Evolutionary conservation across 2,113 vertebrate genomes (phyloP).

Genomic region (Accipiter virgatus): DNA sequence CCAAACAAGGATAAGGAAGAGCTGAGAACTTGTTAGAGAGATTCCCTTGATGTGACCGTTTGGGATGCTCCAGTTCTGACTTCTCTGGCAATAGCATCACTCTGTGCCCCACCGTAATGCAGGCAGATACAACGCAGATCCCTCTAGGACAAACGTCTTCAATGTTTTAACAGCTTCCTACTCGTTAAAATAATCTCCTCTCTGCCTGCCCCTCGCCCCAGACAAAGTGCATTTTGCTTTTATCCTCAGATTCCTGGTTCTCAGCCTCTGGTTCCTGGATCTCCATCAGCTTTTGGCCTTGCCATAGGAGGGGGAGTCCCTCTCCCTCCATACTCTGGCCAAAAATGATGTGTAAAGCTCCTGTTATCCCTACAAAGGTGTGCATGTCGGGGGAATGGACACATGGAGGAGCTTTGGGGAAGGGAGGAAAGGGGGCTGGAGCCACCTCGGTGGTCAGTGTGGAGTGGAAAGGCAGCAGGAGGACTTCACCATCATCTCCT

Average conservation of each 20-base stretch:
- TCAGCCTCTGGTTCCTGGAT: neutral
- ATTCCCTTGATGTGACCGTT: neutral
- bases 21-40: neutral
- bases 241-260: neutral
- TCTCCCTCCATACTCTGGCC: neutral
- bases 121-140: neutral
- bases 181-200: neutral
- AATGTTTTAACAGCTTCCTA: neutral
- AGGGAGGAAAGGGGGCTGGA: accelerated
- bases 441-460: accelerated
- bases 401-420: neutral
- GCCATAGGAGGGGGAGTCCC: accelerated
- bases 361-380: no score
- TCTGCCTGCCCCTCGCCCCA: no score
- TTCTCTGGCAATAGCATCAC: neutral
- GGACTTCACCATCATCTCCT: neutral
- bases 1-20: neutral
- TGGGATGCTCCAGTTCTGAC: neutral
- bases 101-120: neutral
- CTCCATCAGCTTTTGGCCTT: neutral
- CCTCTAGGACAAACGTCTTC: neutral
- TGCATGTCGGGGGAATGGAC: accelerated
- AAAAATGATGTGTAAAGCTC: neutral
- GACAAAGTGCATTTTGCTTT: neutral
- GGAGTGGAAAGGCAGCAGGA: neutral